Conservation (phyloP, 2,797 vertebrate genomes). For the Parauchenoglanis ngamensis region DNA sequence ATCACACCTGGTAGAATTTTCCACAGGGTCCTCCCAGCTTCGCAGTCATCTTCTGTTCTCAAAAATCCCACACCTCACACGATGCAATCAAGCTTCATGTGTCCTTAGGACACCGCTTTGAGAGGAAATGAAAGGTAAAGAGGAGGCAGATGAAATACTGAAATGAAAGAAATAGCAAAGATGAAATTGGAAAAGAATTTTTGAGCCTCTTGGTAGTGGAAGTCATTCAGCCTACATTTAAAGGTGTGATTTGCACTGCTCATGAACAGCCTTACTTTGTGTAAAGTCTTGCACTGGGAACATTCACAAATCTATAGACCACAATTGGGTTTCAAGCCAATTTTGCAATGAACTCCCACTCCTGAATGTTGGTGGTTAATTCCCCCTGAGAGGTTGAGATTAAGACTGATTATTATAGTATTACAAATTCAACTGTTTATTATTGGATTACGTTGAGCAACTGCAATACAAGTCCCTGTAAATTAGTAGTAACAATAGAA, state of each 20-base stretch:
- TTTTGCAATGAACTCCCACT: background rate
- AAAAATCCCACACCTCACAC: slow-evolving; percentile 13
- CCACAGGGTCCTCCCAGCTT: background rate
- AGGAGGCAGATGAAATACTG: background rate
- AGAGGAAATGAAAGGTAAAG: slow-evolving; percentile 17
- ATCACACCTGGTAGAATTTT: background rate
- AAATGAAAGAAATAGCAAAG: slow-evolving; percentile 14
- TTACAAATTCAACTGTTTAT: background rate
- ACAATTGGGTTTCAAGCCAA: background rate
- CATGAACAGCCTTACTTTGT: background rate
- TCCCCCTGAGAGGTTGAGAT: background rate
- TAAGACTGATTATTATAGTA: background rate
- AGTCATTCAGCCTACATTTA: background rate
- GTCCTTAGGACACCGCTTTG: background rate
- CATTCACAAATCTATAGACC: background rate
- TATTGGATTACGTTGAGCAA: background rate
- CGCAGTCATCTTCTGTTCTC: background rate
- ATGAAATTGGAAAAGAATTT: slow-evolving; percentile 2
- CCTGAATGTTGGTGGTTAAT: background rate
- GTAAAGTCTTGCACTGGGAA: background rate
- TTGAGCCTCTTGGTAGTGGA: background rate
- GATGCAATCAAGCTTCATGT: slow-evolving; percentile 15
- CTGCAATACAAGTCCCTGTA: background rate
- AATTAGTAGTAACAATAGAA: background rate
- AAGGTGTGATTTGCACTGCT: background rate